phyloP scores from a whole-genome alignment of 2,888 invertebrate species.

The Microctonus hyperodae region DNA sequence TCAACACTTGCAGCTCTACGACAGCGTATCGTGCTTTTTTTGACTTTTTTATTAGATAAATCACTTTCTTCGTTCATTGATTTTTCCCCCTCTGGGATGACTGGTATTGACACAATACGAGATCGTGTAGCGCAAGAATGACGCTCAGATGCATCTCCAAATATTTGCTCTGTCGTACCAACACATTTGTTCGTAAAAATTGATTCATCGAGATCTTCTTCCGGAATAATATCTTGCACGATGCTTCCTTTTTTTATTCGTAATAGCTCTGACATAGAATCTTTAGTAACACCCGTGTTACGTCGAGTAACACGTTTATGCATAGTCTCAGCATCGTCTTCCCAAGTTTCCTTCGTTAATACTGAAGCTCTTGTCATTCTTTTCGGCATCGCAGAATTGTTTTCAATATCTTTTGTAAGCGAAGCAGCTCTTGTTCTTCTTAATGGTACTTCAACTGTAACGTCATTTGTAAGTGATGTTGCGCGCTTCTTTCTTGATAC shows the following conservation, averaged over 20 bases:
- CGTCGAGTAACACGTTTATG: slow-evolving; percentile 36
- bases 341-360: slow-evolving; percentile 33
- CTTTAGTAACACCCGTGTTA: slow-evolving; percentile 50
- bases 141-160: slow-evolving; percentile 28
- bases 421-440: slow-evolving; percentile 28
- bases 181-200: background rate
- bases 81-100: slow-evolving; percentile 53
- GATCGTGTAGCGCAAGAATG: slow-evolving; percentile 44
- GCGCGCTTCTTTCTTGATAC: background rate
- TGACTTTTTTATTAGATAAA: background rate
- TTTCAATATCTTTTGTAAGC: slow-evolving; percentile 21
- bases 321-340: background rate
- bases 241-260: slow-evolving; percentile 41
- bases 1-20: slow-evolving; percentile 54
- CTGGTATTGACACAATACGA: slow-evolving; percentile 49
- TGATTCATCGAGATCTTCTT: slow-evolving; percentile 35
- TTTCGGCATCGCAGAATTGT: background rate
- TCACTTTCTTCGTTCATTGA: background rate
- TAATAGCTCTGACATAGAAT: slow-evolving; percentile 30
- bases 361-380: slow-evolving; percentile 37
- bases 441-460: background rate
- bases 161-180: background rate
- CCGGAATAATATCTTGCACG: slow-evolving; percentile 41
- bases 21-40: slow-evolving; percentile 17
- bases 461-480: slow-evolving; percentile 3